Evolutionary conservation across 2,113 vertebrate species (phyloP).

Genomic region (Tychaedon coryphoeus): DNA sequence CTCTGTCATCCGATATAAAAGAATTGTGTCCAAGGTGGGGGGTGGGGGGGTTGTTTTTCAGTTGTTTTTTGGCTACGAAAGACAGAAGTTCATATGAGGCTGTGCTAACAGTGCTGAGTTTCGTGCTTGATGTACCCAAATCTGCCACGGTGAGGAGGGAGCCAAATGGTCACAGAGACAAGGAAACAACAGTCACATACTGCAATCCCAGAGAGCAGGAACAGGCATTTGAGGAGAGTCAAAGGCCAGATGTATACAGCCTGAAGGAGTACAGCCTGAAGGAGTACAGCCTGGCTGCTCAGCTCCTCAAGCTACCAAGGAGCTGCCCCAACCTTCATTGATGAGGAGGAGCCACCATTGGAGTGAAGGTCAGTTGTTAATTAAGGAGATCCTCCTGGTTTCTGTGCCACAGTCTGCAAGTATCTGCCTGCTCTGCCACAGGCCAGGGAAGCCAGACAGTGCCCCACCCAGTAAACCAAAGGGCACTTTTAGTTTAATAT

Average conservation of each 20-base stretch:
- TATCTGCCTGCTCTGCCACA: constrained; percentile 6
- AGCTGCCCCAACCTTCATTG: background rate
- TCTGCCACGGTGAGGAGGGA: rapidly evolving
- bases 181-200: background rate
- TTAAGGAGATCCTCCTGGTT: background rate
- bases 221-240: background rate
- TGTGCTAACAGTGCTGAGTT: background rate
- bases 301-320: background rate
- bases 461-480: background rate
- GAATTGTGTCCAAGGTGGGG: rapidly evolving
- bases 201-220: rapidly evolving
- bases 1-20: background rate
- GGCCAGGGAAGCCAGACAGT: background rate
- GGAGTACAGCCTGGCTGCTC: background rate
- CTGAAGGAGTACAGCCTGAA: background rate
- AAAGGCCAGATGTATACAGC: constrained; percentile 50
- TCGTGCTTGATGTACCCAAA: background rate
- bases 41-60: rapidly evolving
- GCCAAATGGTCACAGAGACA: background rate
- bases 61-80: rapidly evolving
- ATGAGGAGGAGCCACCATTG: constrained; percentile 53
- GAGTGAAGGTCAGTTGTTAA: constrained; percentile 42
- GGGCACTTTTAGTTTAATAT: background rate
- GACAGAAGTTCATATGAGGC: background rate
- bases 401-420: background rate